Conservation (phyloP, 2,113 vertebrate species). For the Nycticebus coucang region DNA sequence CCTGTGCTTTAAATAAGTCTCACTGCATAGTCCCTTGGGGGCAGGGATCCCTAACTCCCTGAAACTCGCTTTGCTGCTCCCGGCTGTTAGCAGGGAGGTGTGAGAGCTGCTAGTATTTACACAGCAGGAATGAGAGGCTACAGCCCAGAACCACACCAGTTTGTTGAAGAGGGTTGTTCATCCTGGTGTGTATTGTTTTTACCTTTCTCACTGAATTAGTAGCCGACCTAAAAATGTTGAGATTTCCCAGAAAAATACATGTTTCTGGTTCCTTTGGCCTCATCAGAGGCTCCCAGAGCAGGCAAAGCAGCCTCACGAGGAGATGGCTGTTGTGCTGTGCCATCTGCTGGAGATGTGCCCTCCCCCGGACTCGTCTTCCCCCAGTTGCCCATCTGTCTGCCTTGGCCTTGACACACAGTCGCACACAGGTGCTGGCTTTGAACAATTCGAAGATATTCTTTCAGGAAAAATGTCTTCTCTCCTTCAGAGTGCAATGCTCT, state of each 20-base stretch:
- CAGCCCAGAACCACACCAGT: background rate
- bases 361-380: background rate
- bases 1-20: background rate
- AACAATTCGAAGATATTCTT: background rate
- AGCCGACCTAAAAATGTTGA: background rate
- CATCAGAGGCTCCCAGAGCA: background rate
- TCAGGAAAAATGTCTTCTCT: background rate
- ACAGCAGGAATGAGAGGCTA: background rate
- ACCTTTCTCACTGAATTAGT: background rate
- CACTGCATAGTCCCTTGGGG: background rate
- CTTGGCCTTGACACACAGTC: background rate
- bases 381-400: too few species aligned
- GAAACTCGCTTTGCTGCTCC: background rate
- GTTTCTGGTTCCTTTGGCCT: background rate
- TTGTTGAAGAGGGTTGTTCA: background rate
- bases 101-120: background rate
- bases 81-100: background rate
- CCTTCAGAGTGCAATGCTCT: background rate
- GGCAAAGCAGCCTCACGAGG: background rate
- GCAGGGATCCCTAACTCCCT: background rate
- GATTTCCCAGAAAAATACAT: background rate
- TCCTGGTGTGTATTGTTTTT: background rate
- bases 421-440: background rate
- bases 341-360: too few species aligned
- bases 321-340: background rate